Conservation (phyloP, 2,888 invertebrate species). For the Petrophora chlorosata region DNA sequence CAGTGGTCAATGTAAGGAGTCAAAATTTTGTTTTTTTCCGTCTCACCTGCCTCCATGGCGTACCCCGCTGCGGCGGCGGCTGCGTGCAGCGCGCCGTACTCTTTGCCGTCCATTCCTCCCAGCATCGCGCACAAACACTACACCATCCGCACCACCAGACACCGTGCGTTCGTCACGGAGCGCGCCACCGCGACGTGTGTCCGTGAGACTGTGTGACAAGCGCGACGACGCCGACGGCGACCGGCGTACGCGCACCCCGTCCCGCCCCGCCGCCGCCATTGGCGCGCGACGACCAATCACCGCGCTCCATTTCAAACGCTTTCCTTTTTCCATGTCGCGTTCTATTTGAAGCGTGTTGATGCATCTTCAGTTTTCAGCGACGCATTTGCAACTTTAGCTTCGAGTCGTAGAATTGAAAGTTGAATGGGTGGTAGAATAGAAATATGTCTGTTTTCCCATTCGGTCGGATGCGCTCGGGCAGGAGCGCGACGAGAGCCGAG, state of each 20-base stretch:
- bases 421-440: slow-evolving; percentile 22
- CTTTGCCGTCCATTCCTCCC: slow-evolving; percentile 79
- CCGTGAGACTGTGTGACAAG: slow-evolving; percentile 39
- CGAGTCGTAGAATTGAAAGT: slow-evolving; percentile 28
- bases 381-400: slow-evolving; percentile 39
- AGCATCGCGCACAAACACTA: slow-evolving; percentile 69
- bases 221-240: slow-evolving; percentile 57
- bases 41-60: slow-evolving; percentile 72
- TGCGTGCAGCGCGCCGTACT: slow-evolving; percentile 79
- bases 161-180: slow-evolving; percentile 50
- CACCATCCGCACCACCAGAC: slow-evolving; percentile 35
- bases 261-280: slow-evolving; percentile 69
- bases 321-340: slow-evolving; percentile 79
- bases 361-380: slow-evolving; percentile 49
- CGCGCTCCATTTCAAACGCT: slow-evolving; percentile 78
- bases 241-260: slow-evolving; percentile 47
- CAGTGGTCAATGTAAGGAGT: too few species aligned
- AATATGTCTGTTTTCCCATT: slow-evolving; percentile 76
- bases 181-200: slow-evolving; percentile 54
- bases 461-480: slow-evolving; percentile 78
- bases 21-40: too few species aligned
- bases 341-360: slow-evolving; percentile 80
- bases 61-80: slow-evolving; percentile 75
- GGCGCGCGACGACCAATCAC: slow-evolving; percentile 77
- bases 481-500: slow-evolving; percentile 70